Base-by-base conservation (phyloP, 2,888 invertebrate species). In the Globia sparganii region DNA sequence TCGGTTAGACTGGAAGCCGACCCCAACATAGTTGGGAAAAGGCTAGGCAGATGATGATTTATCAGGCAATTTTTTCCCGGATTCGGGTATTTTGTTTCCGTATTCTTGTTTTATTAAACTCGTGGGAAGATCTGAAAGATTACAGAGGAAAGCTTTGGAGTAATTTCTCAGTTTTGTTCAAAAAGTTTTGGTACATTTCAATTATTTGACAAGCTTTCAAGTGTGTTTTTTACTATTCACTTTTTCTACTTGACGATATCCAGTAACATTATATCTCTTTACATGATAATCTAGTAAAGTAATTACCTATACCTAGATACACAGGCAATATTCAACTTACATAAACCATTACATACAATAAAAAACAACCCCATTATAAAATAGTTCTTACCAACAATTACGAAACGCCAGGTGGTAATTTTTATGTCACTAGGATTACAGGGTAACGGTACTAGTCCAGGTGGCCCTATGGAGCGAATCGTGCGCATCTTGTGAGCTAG, bases 381-480 rank as follows among this genome's bases (percentile, higher is more conserved):
- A 86, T 78, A 88, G 65, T 81, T 78, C 75, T 77, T 77, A 85
- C 76, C 80, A 77, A 87, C 86, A 89, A 90, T 86, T 77, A 87
- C 71, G 49, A 68, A 72, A 46, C 71, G 81, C 92, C 94, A 94
- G 95, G 93, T 94, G 93, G 84, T n/a, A 71, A 79, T 94, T 94
- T 94, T 94, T 94, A 95, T 95, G 95, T 95, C 94, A 95, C 94
- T 95, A 91, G 95, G 94, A 93, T 93, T 93, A 90, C 92, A 88
- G 93, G 89, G 73, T 95, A 95, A 95, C 95, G 90, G 95, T 94
- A 40, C 62, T 53, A 2, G 69, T 31, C 80, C 86, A 84, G 86
- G 74, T 84, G 83, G 80, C 25, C 46, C 13, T 56, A 21, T 34
- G 21, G 11, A 61, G 68, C 3, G 67, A 66, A 66, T 78, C 72